phyloP scores from a whole-genome alignment of 2,888 invertebrate species.

The Apeira syringaria region DNA sequence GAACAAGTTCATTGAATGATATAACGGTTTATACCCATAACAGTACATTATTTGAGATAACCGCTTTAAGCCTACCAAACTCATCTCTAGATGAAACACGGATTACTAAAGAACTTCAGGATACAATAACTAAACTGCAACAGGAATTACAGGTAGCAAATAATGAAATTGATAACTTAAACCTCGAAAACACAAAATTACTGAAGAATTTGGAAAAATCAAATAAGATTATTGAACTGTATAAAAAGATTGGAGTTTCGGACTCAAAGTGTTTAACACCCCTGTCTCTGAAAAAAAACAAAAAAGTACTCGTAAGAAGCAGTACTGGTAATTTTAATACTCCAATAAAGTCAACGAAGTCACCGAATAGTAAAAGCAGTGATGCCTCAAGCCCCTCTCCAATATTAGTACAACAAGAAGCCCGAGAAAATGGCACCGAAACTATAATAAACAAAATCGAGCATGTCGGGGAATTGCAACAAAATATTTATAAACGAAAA shows the following conservation, averaged over 20 bases:
- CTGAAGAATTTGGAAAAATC: background rate
- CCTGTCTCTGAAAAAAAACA: too few species aligned
- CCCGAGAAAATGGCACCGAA: too few species aligned
- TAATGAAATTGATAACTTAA: slow-evolving; percentile 1
- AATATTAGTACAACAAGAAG: too few species aligned
- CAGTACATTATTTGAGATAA: background rate
- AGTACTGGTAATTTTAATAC: too few species aligned
- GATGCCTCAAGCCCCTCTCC: too few species aligned
- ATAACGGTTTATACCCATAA: background rate
- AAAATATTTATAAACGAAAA: too few species aligned
- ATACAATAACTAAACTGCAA: background rate
- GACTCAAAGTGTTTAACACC: too few species aligned
- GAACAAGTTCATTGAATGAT: background rate
- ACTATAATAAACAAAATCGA: too few species aligned
- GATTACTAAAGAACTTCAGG: background rate
- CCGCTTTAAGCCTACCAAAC: background rate
- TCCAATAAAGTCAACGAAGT: too few species aligned
- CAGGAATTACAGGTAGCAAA: slow-evolving; percentile 1
- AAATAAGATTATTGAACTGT: background rate
- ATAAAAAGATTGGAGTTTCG: slow-evolving; percentile 1
- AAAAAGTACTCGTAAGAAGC: too few species aligned
- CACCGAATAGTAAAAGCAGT: too few species aligned
- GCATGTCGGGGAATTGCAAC: too few species aligned
- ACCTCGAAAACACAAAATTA: slow-evolving; percentile 1
- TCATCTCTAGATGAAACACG: background rate